Percentiles rank a stretch among this genome's conserved stretches.
These are phyloP conservation scores for Acrobasis consociella DNA, from an alignment of 2,888 invertebrate genomes.

Conservation along the genomic window DNA sequence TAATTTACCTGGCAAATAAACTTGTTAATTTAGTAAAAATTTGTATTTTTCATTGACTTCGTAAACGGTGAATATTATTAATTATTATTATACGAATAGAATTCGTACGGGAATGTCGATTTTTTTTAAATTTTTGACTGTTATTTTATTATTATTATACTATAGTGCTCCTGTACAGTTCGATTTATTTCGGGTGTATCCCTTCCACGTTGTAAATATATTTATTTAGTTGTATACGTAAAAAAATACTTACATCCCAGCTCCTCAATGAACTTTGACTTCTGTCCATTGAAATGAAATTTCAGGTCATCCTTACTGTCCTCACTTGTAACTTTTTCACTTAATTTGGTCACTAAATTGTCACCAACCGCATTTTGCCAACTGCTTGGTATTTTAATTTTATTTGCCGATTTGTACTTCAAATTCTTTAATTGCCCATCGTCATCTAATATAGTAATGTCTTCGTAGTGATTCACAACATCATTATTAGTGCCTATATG, in stretches of 20 bases:
- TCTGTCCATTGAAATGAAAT: conserved; percentile 43
- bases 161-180: no score
- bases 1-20: no score
- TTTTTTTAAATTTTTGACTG: no score
- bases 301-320: conserved; percentile 32
- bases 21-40: no score
- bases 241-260: conserved; percentile 84
- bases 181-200: no score
- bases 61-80: no score
- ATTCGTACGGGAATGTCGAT: no score
- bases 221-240: no score
- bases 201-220: no score
- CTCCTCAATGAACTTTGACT: conserved; percentile 87
- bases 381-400: conserved; percentile 41
- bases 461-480: conserved; percentile 63
- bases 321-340: conserved; percentile 25
- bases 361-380: conserved; percentile 40
- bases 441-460: conserved; percentile 65
- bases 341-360: conserved; percentile 32
- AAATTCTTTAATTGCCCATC: conserved; percentile 64
- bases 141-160: no score
- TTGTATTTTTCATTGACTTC: no score
- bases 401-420: conserved; percentile 59
- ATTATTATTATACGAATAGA: no score
- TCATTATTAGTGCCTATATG: conserved; percentile 48